Base-by-base conservation (phyloP, 2,113 vertebrate genomes). In the Recurvirostra avosetta region DNA sequence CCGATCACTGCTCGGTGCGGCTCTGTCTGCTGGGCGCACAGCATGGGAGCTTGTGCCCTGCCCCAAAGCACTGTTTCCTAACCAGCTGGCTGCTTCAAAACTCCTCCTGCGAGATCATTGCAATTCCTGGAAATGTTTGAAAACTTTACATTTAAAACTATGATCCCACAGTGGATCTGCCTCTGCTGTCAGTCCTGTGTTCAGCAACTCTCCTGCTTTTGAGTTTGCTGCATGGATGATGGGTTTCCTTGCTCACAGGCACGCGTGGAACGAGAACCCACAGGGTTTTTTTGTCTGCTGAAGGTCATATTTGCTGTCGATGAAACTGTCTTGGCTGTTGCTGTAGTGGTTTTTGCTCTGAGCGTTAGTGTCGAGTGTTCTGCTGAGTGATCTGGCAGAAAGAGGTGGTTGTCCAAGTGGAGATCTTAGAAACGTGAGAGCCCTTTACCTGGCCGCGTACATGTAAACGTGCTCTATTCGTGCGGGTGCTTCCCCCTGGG, bases 1-100 rank as follows among this genome's bases (percentile, higher is more conserved):
- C 25, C 3, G 0, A 4, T 25, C 11, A 1, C 26, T 3, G 56
- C 41, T 55, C 65, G 1, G 11, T 8, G n/a, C 4, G 1, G 27
- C 81, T 63, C 38, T 19, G 61, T 65, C 32, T 45, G 73, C 62
- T 55, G 53, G 25, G n/a, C 49, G 58, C 58, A 3, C 26, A 34
- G 50, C 41, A 1, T 3, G 1, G 45, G 72, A 73, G 49, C 49
- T 63, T 27, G 3, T 13, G 26, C 30, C 65, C 38, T 36, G 23
- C 77, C 36, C 49, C 32, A 34, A 20, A 55, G 11, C 5, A 1
- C 45, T 8, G 61, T 15, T 59, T 52, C 74, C 50, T 4, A 12
- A 22, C n/a, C 5, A 11, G 11, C 45, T 27, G 30, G 11, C 19
- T 47, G n/a, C 45, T 68, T 23, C 52, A 2, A 3, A 78, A 15